Percentiles rank a stretch among this genome's conserved stretches.
Evolutionary conservation across 1,140 invertebrate species (phyloP).

Genomic region (Prorops nasuta): DNA sequence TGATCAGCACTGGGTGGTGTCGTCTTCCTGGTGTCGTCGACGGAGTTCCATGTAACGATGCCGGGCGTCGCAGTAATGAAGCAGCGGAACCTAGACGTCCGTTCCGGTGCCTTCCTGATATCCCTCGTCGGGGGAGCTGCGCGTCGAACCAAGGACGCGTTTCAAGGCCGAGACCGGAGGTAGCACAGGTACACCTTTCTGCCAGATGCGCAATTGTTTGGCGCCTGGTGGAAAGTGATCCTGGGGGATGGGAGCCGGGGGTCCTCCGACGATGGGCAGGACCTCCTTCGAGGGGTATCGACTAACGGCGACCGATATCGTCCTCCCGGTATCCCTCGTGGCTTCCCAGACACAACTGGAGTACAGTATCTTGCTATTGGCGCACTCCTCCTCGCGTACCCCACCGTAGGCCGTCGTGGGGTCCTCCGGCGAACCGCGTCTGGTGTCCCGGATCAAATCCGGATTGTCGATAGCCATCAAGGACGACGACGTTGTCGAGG

Average conservation of each 20-base stretch:
- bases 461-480: constrained; percentile 72
- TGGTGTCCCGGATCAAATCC: constrained; percentile 78
- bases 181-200: constrained; percentile 77
- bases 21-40: constrained; percentile 40
- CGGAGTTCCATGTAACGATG: constrained; percentile 42
- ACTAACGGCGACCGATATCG: constrained; percentile 29
- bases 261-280: constrained; percentile 68
- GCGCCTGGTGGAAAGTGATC: constrained; percentile 59
- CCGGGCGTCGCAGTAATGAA: constrained; percentile 48
- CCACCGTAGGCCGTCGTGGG: constrained; percentile 13
- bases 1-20: constrained; percentile 36
- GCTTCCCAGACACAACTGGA: constrained; percentile 60
- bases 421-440: constrained; percentile 42
- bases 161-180: constrained; percentile 79
- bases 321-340: not conserved
- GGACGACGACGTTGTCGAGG: constrained; percentile 68
- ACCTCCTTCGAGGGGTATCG: constrained; percentile 77
- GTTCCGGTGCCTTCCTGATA: constrained; percentile 90
- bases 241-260: constrained; percentile 36
- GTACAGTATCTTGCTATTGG: constrained; percentile 75
- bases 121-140: constrained; percentile 84
- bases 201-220: constrained; percentile 81
- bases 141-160: constrained; percentile 71
- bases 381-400: constrained; percentile 61
- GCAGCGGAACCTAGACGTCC: constrained; percentile 70